Evolutionary conservation across 2,888 invertebrate genomes (phyloP), one percentile per base, ranked within the genome.

Genomic region (Heteropelma amictum): DNA sequence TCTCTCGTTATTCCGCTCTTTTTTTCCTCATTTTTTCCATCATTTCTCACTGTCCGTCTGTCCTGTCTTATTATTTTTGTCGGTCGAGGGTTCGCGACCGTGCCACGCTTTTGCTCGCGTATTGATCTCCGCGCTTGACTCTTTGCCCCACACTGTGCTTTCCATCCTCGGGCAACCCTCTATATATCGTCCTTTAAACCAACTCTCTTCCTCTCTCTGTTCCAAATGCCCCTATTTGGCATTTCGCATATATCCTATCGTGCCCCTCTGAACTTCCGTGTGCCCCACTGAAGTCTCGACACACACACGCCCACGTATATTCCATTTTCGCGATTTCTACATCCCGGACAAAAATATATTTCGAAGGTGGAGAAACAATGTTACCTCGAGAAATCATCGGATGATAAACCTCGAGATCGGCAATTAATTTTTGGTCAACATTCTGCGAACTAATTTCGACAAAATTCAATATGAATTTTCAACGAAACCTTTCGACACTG

Each of bases 61-160:
- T 63, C 64, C 47, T 60, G 54, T 63, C 64, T 53, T 60, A 71
- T 54, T 67, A 56, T 71, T 71, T 67, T 81, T 74, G 77, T 81
- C 77, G 84, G 81, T 80, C 81, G 80, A 79, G 80, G 76, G 77
- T 83, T 83, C 82, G 83, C 82, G 81, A 83, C 80, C 82, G 80
- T 83, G 81, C 82, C 79, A 83, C 71, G 81, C 83, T 85, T 83
- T 84, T 79, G 82, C 79, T 68, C 70, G 67, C 76, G 78, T 80
- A 80, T 80, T 80, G 78, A 80, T 80, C 77, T 78, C 49, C 28
- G 53, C 35, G 69, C 69, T 63, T 73, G 72, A 67, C 74, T 78
- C 76, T 72, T 71, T 73, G 63, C 72, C 76, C 68, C 70, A n/a
- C n/a, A 47, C 73, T 56, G 26, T 58, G 33, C 45, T 54, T 30